These are phyloP conservation scores for Lithophane ornitopus DNA, from an alignment of 2,888 invertebrate genomes.

Conservation along the genomic window DNA sequence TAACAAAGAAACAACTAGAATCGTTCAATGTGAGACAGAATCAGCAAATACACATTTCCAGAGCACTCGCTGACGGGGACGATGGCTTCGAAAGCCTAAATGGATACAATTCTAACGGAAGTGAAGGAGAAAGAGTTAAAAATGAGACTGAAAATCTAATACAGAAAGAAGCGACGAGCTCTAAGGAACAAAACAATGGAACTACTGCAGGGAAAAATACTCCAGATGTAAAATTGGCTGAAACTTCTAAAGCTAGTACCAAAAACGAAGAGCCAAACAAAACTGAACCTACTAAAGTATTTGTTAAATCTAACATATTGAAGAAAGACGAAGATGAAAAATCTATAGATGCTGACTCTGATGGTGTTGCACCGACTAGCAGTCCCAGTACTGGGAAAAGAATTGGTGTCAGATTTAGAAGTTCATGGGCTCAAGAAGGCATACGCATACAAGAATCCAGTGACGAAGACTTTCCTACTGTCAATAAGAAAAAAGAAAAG, in stretches of 20 bases:
- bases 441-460: slow-evolving; percentile 77
- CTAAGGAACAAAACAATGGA: slow-evolving; percentile 35
- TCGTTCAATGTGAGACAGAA: slow-evolving; percentile 84
- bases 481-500: slow-evolving; percentile 81
- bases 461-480: slow-evolving; percentile 80
- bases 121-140: slow-evolving; percentile 83
- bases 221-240: slow-evolving; percentile 25
- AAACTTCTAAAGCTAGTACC: slow-evolving; percentile 54
- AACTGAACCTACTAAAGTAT: slow-evolving; percentile 43
- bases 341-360: slow-evolving; percentile 82
- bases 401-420: slow-evolving; percentile 84
- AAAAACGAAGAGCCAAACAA: slow-evolving; percentile 43
- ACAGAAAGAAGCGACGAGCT: slow-evolving; percentile 72
- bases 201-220: slow-evolving; percentile 69
- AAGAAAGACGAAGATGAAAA: slow-evolving; percentile 88
- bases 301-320: slow-evolving; percentile 59
- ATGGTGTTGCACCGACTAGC: slow-evolving; percentile 79
- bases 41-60: slow-evolving; percentile 73
- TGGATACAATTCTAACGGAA: slow-evolving; percentile 94
- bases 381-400: slow-evolving; percentile 80
- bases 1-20: slow-evolving; percentile 87
- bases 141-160: slow-evolving; percentile 60
- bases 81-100: slow-evolving; percentile 97
- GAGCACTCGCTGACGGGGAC: slow-evolving; percentile 91
- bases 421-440: slow-evolving; percentile 81